Evolutionary conservation across 2,113 vertebrate species (phyloP).

Genomic region (Capra hircus): DNA sequence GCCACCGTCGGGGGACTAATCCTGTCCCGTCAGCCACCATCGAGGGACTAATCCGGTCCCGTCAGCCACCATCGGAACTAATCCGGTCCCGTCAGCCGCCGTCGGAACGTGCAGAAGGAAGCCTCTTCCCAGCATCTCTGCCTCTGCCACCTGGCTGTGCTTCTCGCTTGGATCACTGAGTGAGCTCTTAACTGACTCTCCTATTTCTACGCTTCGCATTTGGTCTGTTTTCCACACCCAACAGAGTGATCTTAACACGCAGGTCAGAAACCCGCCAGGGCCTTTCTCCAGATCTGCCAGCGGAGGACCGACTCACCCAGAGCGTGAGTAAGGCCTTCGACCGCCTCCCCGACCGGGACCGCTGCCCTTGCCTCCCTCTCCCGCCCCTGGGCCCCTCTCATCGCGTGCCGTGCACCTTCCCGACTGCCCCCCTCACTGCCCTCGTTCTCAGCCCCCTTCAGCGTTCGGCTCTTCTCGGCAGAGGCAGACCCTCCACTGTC

Average conservation of each 20-base stretch:
- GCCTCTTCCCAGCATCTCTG: background rate
- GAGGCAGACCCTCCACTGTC: background rate
- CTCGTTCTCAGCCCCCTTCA: too few relatives aligned
- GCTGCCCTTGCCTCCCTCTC: too few relatives aligned
- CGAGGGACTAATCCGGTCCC: fast-evolving
- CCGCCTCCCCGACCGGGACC: fast-evolving
- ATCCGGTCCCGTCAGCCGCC: background rate
- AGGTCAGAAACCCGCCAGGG: background rate
- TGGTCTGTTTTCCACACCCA: background rate
- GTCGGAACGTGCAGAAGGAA: fast-evolving
- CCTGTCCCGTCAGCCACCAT: fast-evolving
- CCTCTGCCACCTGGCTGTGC: fast-evolving
- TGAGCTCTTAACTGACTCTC: background rate
- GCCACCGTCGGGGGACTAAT: fast-evolving
- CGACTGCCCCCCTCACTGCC: too few relatives aligned
- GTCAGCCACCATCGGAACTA: background rate
- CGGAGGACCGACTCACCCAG: background rate
- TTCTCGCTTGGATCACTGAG: background rate
- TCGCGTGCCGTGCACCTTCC: fast-evolving
- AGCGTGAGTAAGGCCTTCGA: background rate
- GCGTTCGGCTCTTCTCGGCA: too few relatives aligned
- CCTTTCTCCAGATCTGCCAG: background rate
- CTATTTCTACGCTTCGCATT: background rate
- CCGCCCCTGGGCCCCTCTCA: fast-evolving
- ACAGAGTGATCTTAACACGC: background rate